These are phyloP conservation scores for Psephotus haematonotus DNA, from an alignment of 2,113 vertebrate species.

Conservation along the genomic window DNA sequence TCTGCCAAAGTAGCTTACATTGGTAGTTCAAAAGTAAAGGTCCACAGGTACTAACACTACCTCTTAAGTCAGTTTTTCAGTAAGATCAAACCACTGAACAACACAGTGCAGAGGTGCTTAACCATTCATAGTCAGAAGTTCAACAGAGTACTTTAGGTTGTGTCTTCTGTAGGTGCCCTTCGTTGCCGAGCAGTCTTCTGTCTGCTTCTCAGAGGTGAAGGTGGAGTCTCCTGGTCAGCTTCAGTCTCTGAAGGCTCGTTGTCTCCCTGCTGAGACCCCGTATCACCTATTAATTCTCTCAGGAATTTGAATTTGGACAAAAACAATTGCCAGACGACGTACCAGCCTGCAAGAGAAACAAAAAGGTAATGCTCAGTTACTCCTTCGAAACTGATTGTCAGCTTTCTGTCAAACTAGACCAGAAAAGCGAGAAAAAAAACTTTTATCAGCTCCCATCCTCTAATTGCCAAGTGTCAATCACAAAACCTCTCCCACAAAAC, in stretches of 20 bases:
- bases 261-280: conserved; percentile 86
- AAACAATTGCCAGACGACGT: conserved; percentile 98
- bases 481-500: background rate
- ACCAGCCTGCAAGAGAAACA: conserved; percentile 86
- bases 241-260: conserved; percentile 83
- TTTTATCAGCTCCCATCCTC: rapidly evolving
- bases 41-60: background rate
- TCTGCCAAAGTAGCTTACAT: background rate
- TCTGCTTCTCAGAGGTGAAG: conserved; percentile 71
- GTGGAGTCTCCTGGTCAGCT: conserved; percentile 72
- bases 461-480: background rate
- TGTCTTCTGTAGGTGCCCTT: conserved; percentile 73
- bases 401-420: background rate
- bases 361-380: background rate
- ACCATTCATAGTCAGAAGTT: background rate
- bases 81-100: background rate
- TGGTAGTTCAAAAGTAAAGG: conserved; percentile 26
- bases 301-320: conserved; percentile 98
- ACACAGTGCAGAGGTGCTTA: conserved; percentile 12
- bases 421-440: background rate
- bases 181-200: conserved; percentile 84
- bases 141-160: conserved; percentile 48
- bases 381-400: background rate
- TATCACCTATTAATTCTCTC: conserved; percentile 92
- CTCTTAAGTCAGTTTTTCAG: conserved; percentile 13